Base-by-base conservation (phyloP, 2,888 invertebrate species). In the Lasius fuliginosus region DNA sequence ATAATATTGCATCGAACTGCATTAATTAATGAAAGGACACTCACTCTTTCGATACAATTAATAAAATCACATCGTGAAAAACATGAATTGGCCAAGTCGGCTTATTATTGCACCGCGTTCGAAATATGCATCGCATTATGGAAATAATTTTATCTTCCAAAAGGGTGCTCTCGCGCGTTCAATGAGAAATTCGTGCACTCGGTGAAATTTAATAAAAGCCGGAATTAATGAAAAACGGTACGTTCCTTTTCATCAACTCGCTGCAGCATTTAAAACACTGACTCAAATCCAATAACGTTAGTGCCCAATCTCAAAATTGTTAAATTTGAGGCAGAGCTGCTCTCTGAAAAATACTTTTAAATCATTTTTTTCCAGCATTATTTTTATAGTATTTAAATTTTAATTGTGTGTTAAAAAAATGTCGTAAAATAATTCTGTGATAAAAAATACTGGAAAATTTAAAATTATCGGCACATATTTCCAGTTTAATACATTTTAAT, bases 1-100 rank as follows among this genome's bases (percentile, higher is more conserved):
- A 71, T 60, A 81, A 81, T 60, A 81, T 81, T 81, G 46, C 73
- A 74, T 73, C 23, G 74, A 36, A 60, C 60, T 73, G 36, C 46
- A 73, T 79, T 79, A 79, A 79, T 73, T 79, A 79, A 79, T 81
- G 74, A 81, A 81, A 81, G 75, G 60, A 81, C 79, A 81, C 75
- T 79, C 58, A 60, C 74, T 53, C 49, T 53, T 53, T 53, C 56
- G 74, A 60, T 36, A 60, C 33, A 74, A 81, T 81, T 81, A 81
- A 81, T 81, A 74, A 81, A 81, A 81, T 73, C 74, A 73, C 30
- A 58, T 77, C 12, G 33, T 81, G 79, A 81, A 81, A 81, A 60
- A 74, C 79, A 81, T 46, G 74, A 81, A 74, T 74, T 58, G 60
- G 23, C 33, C 79, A 73, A 81, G 79, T 73, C 73, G 60, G 79